Conservation (phyloP, 1,140 invertebrate species). For the Andricus grossulariae region DNA sequence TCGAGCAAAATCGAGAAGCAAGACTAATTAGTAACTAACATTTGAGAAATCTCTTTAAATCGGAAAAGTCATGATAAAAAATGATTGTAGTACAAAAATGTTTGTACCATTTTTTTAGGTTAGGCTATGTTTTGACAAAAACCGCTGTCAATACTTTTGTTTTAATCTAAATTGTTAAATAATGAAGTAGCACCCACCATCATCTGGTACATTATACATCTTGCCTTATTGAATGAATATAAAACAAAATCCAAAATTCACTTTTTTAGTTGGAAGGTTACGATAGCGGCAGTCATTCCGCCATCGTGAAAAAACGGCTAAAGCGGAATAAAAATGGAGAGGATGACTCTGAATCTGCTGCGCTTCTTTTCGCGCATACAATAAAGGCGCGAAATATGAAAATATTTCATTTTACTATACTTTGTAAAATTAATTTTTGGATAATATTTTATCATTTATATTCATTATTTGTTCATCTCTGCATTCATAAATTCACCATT, state of each 20-base stretch:
- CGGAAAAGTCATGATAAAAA: not conserved
- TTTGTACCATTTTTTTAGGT: not conserved
- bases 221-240: not conserved
- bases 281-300: not conserved
- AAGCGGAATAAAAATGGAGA: no score
- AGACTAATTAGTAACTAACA: no score
- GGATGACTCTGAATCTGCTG: no score
- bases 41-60: not conserved
- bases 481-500: no score
- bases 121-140: not conserved
- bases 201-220: slow-evolving; percentile 5
- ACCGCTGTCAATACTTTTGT: not conserved
- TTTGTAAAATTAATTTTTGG: no score
- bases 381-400: no score
- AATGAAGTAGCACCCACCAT: not conserved
- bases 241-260: not conserved
- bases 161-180: not conserved
- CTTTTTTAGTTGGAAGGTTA: not conserved
- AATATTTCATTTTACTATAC: no score
- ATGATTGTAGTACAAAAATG: not conserved
- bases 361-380: no score
- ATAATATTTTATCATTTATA: no score
- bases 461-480: no score
- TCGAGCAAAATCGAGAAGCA: no score
- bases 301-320: no score